Conservation (phyloP, 2,888 invertebrate species). For the Oithona nana region DNA sequence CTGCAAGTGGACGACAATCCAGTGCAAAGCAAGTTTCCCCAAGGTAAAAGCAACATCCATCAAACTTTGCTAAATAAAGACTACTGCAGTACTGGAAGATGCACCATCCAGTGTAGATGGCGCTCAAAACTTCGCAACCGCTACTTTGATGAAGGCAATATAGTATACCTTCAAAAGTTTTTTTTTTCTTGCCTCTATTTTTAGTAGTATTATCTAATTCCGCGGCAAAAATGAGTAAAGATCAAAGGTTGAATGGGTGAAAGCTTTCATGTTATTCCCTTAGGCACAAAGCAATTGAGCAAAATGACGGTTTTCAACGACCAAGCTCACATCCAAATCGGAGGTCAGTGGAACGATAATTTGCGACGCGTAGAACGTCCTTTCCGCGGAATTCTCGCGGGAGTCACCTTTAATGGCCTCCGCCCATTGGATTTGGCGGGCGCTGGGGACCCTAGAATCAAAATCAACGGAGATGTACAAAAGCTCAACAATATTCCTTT, state of each 20-base stretch:
- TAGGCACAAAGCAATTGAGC: conserved; percentile 4
- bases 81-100: not conserved
- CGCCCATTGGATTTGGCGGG: conserved; percentile 8
- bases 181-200: no score
- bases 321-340: not conserved
- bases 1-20: conserved; percentile 80
- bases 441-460: not conserved
- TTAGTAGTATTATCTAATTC: not conserved
- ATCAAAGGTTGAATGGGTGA: not conserved
- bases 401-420: conserved; percentile 6
- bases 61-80: not conserved
- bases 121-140: no score
- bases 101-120: not conserved
- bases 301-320: conserved; percentile 12
- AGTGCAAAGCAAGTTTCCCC: conserved; percentile 40
- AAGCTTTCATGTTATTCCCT: not conserved
- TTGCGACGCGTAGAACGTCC: not conserved
- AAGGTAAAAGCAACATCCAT: not conserved
- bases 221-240: not conserved
- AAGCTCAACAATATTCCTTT: conserved; percentile 4
- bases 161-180: no score
- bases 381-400: conserved; percentile 3
- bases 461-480: not conserved
- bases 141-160: no score
- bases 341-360: not conserved